Conservation (phyloP, 2,797 vertebrate species). For the Perodicticus potto region DNA sequence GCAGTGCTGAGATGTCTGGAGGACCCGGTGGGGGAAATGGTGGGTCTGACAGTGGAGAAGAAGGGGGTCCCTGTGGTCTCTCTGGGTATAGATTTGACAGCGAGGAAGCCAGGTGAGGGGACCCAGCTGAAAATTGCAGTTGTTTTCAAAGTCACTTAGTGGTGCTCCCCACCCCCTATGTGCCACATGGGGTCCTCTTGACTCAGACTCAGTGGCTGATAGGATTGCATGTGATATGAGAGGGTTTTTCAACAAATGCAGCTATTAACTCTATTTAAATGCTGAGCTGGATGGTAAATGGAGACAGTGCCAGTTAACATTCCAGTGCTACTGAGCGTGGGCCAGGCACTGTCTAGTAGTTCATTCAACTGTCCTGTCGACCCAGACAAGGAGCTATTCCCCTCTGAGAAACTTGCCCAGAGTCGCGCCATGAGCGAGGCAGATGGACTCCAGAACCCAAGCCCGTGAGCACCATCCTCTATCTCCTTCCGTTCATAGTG, state of each 20-base stretch:
- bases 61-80: not conserved
- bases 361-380: not conserved
- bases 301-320: not conserved
- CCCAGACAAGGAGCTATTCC: not conserved
- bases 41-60: accelerated
- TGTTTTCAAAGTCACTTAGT: not conserved
- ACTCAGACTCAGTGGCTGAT: not conserved
- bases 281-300: not conserved
- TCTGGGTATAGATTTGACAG: not conserved
- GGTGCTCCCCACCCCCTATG: accelerated
- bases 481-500: not conserved
- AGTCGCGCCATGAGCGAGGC: not conserved
- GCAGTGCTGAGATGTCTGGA: not conserved
- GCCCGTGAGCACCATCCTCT: accelerated
- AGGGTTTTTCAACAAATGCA: not conserved
- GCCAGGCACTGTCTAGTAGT: not conserved
- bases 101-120: not conserved
- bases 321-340: not conserved
- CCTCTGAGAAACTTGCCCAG: not conserved
- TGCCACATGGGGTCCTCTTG: not conserved
- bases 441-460: not conserved
- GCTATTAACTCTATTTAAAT: not conserved
- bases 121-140: not conserved
- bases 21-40: not conserved
- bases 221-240: not conserved